These are phyloP conservation scores for Meliscaeva auricollis DNA, from an alignment of 2,888 invertebrate genomes.

Conservation along the genomic window DNA sequence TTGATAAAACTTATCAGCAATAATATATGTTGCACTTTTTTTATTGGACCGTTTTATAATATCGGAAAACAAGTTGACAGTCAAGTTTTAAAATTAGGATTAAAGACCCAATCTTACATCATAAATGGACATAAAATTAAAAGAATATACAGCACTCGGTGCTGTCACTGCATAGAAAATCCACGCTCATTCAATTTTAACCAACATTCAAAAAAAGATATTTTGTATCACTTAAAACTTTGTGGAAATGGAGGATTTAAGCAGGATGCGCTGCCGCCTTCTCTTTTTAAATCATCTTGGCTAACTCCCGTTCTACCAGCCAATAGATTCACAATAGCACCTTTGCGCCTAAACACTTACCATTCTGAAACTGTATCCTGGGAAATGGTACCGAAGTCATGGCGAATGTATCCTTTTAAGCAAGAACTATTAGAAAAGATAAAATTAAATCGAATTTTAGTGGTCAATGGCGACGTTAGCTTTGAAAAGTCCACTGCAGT, in stretches of 20 bases:
- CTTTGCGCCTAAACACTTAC: conserved; percentile 28
- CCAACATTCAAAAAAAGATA: conserved; percentile 29
- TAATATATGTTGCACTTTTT: conserved; percentile 47
- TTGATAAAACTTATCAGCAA: neutral
- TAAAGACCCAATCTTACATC: conserved; percentile 13
- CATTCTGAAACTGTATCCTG: neutral
- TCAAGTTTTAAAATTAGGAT: neutral
- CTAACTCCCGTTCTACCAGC: conserved; percentile 26
- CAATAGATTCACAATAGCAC: conserved; percentile 53
- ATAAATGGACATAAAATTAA: conserved; percentile 40
- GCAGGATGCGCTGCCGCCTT: neutral
- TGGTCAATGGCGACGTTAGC: conserved; percentile 95
- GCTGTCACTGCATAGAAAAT: conserved; percentile 36
- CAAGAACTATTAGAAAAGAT: conserved; percentile 90
- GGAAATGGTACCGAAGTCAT: conserved; percentile 83
- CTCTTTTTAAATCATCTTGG: conserved; percentile 10
- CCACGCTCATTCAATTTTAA: conserved; percentile 27
- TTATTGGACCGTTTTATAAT: conserved; percentile 40
- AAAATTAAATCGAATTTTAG: conserved; percentile 90
- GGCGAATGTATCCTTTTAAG: conserved; percentile 93
- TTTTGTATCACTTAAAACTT: conserved; percentile 24
- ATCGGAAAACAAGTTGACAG: neutral
- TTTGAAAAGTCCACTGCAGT: conserved; percentile 97
- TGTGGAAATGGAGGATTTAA: neutral
- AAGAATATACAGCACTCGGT: conserved; percentile 48